These are phyloP conservation scores for Paralinhomoeus sp. DNA, from an alignment of 2,888 invertebrate genomes.

Conservation along the genomic window DNA sequence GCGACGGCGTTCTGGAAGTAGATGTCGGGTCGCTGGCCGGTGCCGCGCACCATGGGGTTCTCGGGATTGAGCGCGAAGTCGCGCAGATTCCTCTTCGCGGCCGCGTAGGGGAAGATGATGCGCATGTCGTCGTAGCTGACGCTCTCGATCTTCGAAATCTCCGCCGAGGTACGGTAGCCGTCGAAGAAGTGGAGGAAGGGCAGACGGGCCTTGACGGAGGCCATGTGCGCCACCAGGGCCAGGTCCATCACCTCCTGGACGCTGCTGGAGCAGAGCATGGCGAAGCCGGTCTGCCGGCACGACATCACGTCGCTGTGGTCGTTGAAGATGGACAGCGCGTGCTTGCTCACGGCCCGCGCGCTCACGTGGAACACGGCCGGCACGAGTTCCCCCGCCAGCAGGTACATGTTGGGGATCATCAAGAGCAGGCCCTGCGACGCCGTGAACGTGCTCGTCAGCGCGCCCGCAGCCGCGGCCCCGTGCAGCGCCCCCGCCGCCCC, in stretches of 20 bases:
- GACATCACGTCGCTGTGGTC: conserved; percentile 13
- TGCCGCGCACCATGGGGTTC: conserved; percentile 10
- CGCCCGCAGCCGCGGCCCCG: too few species aligned
- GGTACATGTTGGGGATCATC: conserved; percentile 13
- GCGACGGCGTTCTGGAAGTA: conserved; percentile 11
- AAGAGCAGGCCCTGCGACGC: too few species aligned
- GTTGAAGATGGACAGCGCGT: conserved; percentile 12
- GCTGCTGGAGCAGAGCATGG: conserved; percentile 9
- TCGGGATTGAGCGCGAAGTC: conserved; percentile 10
- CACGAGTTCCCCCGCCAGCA: conserved; percentile 11
- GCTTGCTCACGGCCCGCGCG: conserved; percentile 10
- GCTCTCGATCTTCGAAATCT: conserved; percentile 9
- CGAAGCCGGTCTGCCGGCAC: conserved; percentile 9
- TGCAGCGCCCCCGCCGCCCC: too few species aligned
- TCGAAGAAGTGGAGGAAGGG: conserved; percentile 13
- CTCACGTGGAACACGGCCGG: conserved; percentile 11
- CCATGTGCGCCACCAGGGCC: conserved; percentile 9
- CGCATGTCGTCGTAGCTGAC: conserved; percentile 8
- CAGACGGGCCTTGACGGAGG: conserved; percentile 8
- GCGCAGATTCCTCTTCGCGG: conserved; percentile 8
- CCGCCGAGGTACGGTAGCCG: conserved; percentile 11
- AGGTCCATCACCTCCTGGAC: conserved; percentile 12
- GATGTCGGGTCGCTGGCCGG: conserved; percentile 11
- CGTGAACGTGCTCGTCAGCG: too few species aligned
- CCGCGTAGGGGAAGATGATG: conserved; percentile 7